A percentile compares a stretch with the other conserved stretches of the same genome.
These are phyloP conservation scores for Punctoribates punctum DNA, from an alignment of 2,888 invertebrate genomes.

Conservation along the genomic window DNA sequence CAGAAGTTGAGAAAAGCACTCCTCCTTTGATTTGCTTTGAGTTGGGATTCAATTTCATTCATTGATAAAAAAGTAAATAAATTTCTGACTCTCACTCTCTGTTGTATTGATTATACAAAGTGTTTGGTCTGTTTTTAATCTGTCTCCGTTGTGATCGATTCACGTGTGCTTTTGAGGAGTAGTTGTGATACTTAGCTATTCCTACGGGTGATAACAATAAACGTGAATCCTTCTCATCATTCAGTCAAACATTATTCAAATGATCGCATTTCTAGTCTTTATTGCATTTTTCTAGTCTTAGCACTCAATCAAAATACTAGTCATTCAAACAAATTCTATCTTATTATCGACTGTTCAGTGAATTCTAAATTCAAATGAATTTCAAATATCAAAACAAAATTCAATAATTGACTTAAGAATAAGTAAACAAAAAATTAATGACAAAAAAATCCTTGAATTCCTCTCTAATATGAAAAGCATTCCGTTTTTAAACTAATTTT, in stretches of 20 bases:
- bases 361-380: too few species aligned
- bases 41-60: too few species aligned
- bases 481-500: too few species aligned
- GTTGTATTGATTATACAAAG: background rate
- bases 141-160: background rate
- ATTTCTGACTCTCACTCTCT: too few species aligned
- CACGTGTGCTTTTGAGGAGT: slow-evolving; percentile 21
- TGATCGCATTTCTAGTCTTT: slow-evolving; percentile 9
- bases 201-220: slow-evolving; percentile 22
- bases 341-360: too few species aligned
- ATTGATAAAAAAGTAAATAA: background rate
- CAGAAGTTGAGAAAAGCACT: too few species aligned
- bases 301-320: background rate
- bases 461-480: too few species aligned
- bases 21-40: too few species aligned
- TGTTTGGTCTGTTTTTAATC: background rate
- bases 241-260: background rate
- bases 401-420: too few species aligned
- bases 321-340: background rate
- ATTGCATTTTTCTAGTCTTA: slow-evolving; percentile 6
- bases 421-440: too few species aligned
- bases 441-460: too few species aligned
- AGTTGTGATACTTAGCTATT: slow-evolving; percentile 15
- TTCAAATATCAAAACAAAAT: too few species aligned
- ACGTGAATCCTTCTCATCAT: slow-evolving; percentile 5